A percentile compares a stretch with the other conserved stretches of the same genome.
phyloP scores from a whole-genome alignment of 2,113 vertebrate species.

The Podarcis cretensis region DNA sequence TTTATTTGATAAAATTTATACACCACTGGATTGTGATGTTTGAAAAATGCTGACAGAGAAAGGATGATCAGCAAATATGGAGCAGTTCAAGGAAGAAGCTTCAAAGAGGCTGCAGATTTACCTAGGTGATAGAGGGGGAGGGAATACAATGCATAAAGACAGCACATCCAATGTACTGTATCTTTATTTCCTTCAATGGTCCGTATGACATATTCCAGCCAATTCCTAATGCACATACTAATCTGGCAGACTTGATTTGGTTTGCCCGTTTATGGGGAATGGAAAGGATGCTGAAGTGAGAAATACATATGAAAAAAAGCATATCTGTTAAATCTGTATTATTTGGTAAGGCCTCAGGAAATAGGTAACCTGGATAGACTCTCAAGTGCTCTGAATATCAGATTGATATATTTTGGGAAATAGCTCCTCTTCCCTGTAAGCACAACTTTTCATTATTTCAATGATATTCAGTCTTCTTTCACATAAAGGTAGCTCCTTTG shows the following conservation, averaged over 20 bases:
- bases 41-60: constrained; percentile 26
- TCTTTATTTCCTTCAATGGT: too few species aligned
- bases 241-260: not conserved
- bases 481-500: not conserved
- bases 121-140: not conserved
- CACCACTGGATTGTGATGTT: constrained; percentile 15
- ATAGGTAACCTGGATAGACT: too few species aligned
- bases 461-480: too few species aligned
- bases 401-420: too few species aligned
- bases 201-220: not conserved
- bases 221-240: not conserved
- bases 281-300: not conserved
- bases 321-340: too few species aligned
- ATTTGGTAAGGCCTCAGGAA: too few species aligned
- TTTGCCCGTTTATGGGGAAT: not conserved
- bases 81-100: not conserved
- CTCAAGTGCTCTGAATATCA: too few species aligned
- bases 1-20: too few species aligned
- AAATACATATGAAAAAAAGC: not conserved
- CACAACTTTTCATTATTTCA: too few species aligned
- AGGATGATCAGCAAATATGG: too few species aligned
- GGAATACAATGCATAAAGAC: constrained; percentile 6
- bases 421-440: too few species aligned
- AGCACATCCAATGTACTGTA: too few species aligned
- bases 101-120: constrained; percentile 21